Percentiles rank a stretch among this genome's conserved stretches.
Conservation (phyloP, 2,113 vertebrate species). For the Acanthochromis polyacanthus region DNA sequence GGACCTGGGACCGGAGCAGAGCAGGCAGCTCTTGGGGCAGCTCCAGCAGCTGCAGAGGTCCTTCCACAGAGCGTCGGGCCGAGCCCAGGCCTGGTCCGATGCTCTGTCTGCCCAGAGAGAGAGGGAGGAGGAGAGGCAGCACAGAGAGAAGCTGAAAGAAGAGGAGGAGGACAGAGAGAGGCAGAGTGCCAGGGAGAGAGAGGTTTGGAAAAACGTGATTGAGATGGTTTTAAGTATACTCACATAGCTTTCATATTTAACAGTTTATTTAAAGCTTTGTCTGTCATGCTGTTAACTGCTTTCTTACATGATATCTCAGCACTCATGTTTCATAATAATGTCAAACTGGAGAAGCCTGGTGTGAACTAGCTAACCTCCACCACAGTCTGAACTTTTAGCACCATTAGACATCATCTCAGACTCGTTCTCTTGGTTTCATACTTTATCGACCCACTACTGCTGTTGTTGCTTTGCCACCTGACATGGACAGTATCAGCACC, state of each 20-base stretch:
- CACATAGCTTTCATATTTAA: slow-evolving; percentile 2
- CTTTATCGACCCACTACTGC: slow-evolving; percentile 27
- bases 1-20: slow-evolving; percentile 91
- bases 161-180: slow-evolving; percentile 68
- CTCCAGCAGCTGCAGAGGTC: slow-evolving; percentile 90
- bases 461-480: slow-evolving; percentile 38
- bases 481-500: slow-evolving; percentile 28
- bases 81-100: slow-evolving; percentile 77
- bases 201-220: slow-evolving; percentile 81
- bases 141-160: slow-evolving; percentile 55
- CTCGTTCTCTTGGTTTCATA: neutral
- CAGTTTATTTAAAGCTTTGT: slow-evolving; percentile 12
- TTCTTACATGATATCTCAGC: neutral
- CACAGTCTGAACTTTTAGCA: neutral
- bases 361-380: slow-evolving; percentile 47
- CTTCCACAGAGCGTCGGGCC: slow-evolving; percentile 87
- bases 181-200: slow-evolving; percentile 78
- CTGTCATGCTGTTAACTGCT: slow-evolving; percentile 45
- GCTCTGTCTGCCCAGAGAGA: slow-evolving; percentile 81
- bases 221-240: slow-evolving; percentile 40
- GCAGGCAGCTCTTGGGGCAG: slow-evolving; percentile 87
- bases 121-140: slow-evolving; percentile 70
- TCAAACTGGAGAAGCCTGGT: neutral
- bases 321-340: neutral
- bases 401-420: slow-evolving; percentile 1